Base-by-base conservation (phyloP, 2,113 vertebrate species). In the Shinisaurus crocodilurus region DNA sequence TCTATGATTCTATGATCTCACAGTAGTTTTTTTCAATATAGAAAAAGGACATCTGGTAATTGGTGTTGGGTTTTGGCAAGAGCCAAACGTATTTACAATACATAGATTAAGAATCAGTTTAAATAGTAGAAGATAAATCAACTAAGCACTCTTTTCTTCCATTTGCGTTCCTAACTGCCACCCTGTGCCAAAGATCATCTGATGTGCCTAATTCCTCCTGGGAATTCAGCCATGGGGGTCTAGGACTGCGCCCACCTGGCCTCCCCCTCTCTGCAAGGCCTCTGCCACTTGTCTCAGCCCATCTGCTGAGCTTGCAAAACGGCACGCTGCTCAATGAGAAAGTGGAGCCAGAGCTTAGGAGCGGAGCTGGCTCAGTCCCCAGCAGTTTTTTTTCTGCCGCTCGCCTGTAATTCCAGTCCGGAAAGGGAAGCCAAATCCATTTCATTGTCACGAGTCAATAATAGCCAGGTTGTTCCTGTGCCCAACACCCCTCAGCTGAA, bases 171-270 rank as follows among this genome's bases (percentile, higher is more conserved):
- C 34, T 48, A 48, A 23, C 13, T 76, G 72, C 54, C 70, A 20
- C 1, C 57, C 18, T 43, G 20, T 25, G 32, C 54, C 67, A 45
- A 10, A n/a, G 37, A 25, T 74, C 34, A n/a, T n/a, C n/a, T 57
- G 83, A 70, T 34, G n/a, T 34, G 67, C 29, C 69, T 48, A 57
- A 86, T 83, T 16, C 13, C 34, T 32, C 40, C 16, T 86, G 74
- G 20, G 13, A 87, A 87, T 87, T 87, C 29, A 75, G 50, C n/a
- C 5, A 10, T 8, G 34, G 50, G 50, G 34, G 18, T 13, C 20
- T 18, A 25, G 40, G 8, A 0, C 1, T 6, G 29, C 91, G 1
- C 18, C 65, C 0, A 0, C 13, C 0, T 2, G 1, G 12, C 6
- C 15, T 29, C 69, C 0, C 20, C 15, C 8, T 29, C 70, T 67